Base-by-base conservation (phyloP, 2,888 invertebrate species). In the Phaedon cochleariae region DNA sequence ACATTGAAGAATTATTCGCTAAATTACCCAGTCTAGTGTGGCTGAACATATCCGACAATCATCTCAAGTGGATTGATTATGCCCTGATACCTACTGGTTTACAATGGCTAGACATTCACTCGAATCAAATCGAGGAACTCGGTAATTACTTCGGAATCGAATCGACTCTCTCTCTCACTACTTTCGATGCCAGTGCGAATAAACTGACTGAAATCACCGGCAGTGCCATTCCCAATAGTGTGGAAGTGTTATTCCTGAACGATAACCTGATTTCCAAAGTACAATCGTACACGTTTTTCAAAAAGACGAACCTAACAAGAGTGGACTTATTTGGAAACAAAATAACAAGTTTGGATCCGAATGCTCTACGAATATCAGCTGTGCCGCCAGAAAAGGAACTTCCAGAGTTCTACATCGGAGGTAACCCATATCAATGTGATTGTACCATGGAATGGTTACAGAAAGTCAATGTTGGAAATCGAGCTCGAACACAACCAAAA, bases 361-460 rank as follows among this genome's bases (percentile, higher is more conserved):
- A 92, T 80, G 91, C 92, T 7, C 82, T 92, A 71, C 86, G 92
- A 74, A 92, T 92, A 84, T 92, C 91, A 65, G 89, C 91, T 21
- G 91, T 92, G 54, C 91, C 92, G 31, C 85, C 88, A 69, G 90
- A 90, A 66, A 90, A 89, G 81, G 86, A 89, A 21, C 86, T 93
- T 64, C 92, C 94, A 5, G 92, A 94, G 83, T 94, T 95, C 82
- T 91, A 91, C 80, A 90, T 95, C 69, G 93, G 92, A 53, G 91
- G 91, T 71, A 96, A 96, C 84, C 94, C 94, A 62, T 90, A 93
- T 79, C 89, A 92, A 77, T 96, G 96, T 84, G 94, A 94, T 83
- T 95, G 95, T 81, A 92, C 92, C 67, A 94, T 95, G 94, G 93
- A 94, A 80, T 96, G 95, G 95, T 83, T 95, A 73, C 93, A 94